Base-by-base conservation (phyloP, 2,797 vertebrate genomes). In the Hoplostethus mediterraneus region DNA sequence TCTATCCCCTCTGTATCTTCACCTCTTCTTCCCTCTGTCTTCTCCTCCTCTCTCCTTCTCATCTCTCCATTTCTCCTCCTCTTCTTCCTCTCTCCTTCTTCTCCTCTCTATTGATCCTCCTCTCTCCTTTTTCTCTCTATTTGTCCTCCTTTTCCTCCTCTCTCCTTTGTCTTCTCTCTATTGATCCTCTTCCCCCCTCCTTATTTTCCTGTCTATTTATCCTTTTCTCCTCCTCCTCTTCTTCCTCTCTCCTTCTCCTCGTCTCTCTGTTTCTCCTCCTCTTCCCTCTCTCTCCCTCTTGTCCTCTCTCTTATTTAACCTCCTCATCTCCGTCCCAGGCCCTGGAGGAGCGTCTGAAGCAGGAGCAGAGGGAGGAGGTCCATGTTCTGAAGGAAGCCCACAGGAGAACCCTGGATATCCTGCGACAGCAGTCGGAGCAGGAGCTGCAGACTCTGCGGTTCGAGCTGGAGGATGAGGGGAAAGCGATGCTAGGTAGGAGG, bases 401-500 rank as follows among this genome's bases (percentile, higher is more conserved):
- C 91, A 95, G 96, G 84, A 96, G 98, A 85, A 97, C 96, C 6
- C 94, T 99, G 86, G 97, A 99, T 73, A 96, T 96, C 85, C 96
- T 99, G 79, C 94, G 95, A 59, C 81, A 97, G 87, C 97, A 99
- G 90, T 97, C 98, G 25, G 96, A 98, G 28, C 97, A 99, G 89
- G 97, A 99, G 75, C 95, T 99, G 75, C 97, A 99, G 91, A 98
- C 97, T 0, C 93, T 99, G 66, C 94, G 98, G 10, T 98, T 98
- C 75, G 98, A 99, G 63, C 91, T 99, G 70, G 98, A 99, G 89
- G 98, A 99, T 31, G 98, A 99, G 89, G 97, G 97, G 55, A 99
- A 99, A 89, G 97, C 97, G 14, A 98, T 99, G 95, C 95, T 99
- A 79, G 91, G 92, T 93, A 53, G 54, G 57, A 28, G 57, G 11